Base-by-base conservation (phyloP, 2,113 vertebrate genomes). In the Taurulus bubalis region DNA sequence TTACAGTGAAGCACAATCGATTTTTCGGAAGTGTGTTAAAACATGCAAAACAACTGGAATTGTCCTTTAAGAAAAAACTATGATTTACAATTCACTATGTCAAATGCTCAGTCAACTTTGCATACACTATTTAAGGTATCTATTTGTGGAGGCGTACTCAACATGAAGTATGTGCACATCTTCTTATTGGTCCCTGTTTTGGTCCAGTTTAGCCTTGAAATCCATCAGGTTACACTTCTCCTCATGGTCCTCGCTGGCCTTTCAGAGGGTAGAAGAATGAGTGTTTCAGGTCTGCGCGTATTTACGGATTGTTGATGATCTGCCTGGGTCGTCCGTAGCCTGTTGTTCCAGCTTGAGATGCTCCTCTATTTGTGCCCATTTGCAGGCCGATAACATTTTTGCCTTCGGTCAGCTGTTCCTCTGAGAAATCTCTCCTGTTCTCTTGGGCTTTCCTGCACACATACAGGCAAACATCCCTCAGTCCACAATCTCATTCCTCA, bases 311-410 rank as follows among this genome's bases (percentile, higher is more conserved):
- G 86, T 93, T 87, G 83, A 94, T 94, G 92, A 99, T 99, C 95
- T 99, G 98, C 90, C 98, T 94, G 70, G 95, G 95, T 51, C 88
- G 94, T 4, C 98, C 98, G 0, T 99, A 99, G 79, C 97, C 96
- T 0, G 96, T 97, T 97, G 98, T 98, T 73, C 97, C 98, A 0
- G 97, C 94, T 94, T 98, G 97, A 70, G 97, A 97, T 49, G 97
- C 98, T 11, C 97, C 96, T 93, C 93, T 96, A 92, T 99, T 99
- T 90, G 90, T 97, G 75, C 98, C 98, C 97, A 99, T 99, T 93
- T 99, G 98, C 85, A 99, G 89, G 59, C 98, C 97, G 0, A 99
- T 99, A 84, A 99, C 94, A 20, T 94, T 96, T 92, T 95, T 96
- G 72, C 98, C 98, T 80, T 98, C 96, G 77, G 95, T 97, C 93